Conservation (phyloP, 35 echinoderm and acorn worm genomes). For the Anneissia japonica region DNA sequence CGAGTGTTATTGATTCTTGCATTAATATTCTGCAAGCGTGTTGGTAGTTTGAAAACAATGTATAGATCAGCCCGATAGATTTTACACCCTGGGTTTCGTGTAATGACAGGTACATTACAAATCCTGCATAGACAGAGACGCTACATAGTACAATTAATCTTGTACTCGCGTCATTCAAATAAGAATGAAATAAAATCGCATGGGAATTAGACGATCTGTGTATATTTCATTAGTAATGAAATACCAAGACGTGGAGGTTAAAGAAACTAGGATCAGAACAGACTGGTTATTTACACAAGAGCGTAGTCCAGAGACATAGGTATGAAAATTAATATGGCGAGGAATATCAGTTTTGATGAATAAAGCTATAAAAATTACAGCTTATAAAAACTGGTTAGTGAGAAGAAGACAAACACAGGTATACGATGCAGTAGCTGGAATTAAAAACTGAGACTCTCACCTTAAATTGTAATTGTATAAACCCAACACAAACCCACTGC, state of each 20-base stretch:
- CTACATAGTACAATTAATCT: slow-evolving; percentile 2
- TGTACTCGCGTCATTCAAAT: neutral
- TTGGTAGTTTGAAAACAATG: neutral
- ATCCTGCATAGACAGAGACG: neutral
- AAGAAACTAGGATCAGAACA: neutral
- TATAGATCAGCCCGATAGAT: neutral
- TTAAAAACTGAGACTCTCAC: no score
- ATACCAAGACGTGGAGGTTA: neutral
- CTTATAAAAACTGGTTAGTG: no score
- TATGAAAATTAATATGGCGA: no score
- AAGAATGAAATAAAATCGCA: neutral
- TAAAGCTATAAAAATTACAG: no score
- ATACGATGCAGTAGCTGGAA: no score
- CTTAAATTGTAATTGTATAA: no score
- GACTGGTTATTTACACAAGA: no score
- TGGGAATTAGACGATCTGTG: neutral
- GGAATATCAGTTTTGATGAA: no score
- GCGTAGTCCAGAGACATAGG: no score
- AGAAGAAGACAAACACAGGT: no score
- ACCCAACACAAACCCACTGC: no score
- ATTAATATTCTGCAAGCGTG: neutral
- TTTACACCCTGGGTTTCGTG: neutral
- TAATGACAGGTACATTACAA: neutral
- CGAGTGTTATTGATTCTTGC: neutral
- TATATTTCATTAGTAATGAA: neutral